A percentile compares a stretch with the other conserved stretches of the same genome.
phyloP scores from a whole-genome alignment of 2,113 vertebrate species.

The Oriolus oriolus region DNA sequence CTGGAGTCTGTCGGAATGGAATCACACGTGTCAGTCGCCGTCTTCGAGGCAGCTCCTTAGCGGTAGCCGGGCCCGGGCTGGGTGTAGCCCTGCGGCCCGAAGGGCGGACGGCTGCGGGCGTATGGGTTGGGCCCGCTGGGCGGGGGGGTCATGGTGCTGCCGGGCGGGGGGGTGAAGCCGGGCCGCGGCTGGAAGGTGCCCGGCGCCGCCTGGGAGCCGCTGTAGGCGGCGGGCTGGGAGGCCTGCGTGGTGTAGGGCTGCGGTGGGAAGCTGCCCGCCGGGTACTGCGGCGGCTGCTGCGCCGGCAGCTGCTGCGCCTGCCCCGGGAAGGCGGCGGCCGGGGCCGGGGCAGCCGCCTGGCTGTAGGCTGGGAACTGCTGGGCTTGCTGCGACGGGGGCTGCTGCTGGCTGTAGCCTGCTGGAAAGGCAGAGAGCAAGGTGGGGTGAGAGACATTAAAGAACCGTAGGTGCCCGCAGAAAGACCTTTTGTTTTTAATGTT shows the following conservation, averaged over 20 bases:
- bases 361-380: conserved; percentile 92
- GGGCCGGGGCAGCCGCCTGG: conserved; percentile 81
- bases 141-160: conserved; percentile 84
- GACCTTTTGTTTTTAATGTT: not conserved
- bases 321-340: conserved; percentile 73
- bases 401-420: conserved; percentile 88
- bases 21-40: not conserved
- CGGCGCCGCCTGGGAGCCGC: conserved; percentile 78
- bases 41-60: conserved; percentile 68
- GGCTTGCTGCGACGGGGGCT: conserved; percentile 79
- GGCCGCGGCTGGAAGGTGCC: conserved; percentile 85
- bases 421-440: conserved; percentile 32
- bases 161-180: conserved; percentile 85
- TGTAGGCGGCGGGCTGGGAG: conserved; percentile 86
- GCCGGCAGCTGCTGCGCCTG: conserved; percentile 78
- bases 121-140: conserved; percentile 89
- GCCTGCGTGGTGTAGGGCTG: conserved; percentile 92
- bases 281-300: conserved; percentile 85
- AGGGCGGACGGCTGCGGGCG: conserved; percentile 89
- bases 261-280: conserved; percentile 82
- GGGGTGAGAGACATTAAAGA: not conserved
- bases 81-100: conserved; percentile 85
- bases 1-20: conserved; percentile 64
- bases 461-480: rapidly evolving
- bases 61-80: conserved; percentile 96